These are phyloP conservation scores for Oriolus oriolus DNA, from an alignment of 2,113 vertebrate genomes.

Conservation along the genomic window DNA sequence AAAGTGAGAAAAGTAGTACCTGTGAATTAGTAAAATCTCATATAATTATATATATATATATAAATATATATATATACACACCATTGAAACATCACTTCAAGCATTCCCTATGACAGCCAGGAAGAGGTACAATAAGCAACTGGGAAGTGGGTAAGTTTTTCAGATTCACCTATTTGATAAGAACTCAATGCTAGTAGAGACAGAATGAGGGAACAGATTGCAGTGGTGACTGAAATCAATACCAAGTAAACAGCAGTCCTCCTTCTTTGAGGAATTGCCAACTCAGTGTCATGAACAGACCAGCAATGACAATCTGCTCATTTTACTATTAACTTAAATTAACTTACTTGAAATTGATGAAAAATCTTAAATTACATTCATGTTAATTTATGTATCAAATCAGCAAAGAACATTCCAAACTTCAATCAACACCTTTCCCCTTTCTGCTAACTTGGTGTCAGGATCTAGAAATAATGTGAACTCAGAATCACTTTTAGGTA, in stretches of 20 bases:
- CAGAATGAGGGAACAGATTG: neutral
- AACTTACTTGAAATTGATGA: neutral
- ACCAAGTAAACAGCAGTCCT: neutral
- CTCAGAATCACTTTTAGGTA: neutral
- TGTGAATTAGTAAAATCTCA: neutral
- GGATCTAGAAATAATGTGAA: neutral
- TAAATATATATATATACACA: no score
- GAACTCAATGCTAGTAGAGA: neutral
- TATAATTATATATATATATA: no score
- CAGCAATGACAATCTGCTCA: neutral
- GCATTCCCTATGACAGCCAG: neutral
- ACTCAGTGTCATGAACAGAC: neutral
- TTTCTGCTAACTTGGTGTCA: neutral
- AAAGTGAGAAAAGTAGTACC: neutral
- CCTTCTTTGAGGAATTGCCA: neutral
- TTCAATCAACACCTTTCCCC: neutral
- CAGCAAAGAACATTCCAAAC: neutral
- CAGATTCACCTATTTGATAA: neutral
- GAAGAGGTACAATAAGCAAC: neutral
- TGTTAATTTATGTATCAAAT: neutral
- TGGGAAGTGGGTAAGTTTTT: neutral
- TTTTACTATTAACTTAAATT: neutral
- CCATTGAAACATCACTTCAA: neutral
- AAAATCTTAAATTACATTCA: neutral
- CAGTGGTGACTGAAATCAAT: neutral